Evolutionary conservation across 2,113 vertebrate species (phyloP).

Genomic region (Dasypus novemcinctus): DNA sequence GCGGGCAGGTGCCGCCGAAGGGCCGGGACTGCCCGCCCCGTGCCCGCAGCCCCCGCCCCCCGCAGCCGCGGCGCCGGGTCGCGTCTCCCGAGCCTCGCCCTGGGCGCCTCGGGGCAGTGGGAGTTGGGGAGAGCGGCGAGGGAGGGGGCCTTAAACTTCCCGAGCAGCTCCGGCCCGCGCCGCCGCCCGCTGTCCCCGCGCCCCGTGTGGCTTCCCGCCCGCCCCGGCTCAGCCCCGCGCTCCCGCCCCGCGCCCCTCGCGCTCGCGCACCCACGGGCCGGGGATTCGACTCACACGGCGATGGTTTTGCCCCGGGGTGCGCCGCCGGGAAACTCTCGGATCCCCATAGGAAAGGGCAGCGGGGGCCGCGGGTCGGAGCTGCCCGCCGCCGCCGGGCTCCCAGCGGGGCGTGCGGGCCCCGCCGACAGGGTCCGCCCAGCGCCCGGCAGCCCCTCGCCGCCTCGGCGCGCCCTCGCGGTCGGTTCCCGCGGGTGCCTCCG

Average conservation of each 20-base stretch:
- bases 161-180: background rate
- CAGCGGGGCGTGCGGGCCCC: background rate
- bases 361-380: conserved; percentile 61
- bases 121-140: background rate
- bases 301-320: conserved; percentile 79
- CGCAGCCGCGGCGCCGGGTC: background rate
- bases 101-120: background rate
- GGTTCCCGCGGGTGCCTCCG: background rate
- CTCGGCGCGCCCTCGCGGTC: background rate
- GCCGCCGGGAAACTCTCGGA: conserved; percentile 84
- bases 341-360: conserved; percentile 81
- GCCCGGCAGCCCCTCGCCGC: background rate
- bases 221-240: too few species aligned
- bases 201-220: too few species aligned
- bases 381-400: conserved; percentile 30
- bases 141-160: conserved; percentile 49
- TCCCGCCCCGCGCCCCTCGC: background rate
- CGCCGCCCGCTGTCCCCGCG: background rate
- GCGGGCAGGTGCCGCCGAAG: background rate
- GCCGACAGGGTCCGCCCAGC: background rate
- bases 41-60: background rate
- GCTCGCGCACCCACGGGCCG: background rate
- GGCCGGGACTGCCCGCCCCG: background rate
- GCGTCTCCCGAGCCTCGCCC: conserved; percentile 9
- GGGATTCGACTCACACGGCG: conserved; percentile 78